Evolutionary conservation across 1,140 invertebrate species (phyloP).

Genomic region (Cydia amplana): DNA sequence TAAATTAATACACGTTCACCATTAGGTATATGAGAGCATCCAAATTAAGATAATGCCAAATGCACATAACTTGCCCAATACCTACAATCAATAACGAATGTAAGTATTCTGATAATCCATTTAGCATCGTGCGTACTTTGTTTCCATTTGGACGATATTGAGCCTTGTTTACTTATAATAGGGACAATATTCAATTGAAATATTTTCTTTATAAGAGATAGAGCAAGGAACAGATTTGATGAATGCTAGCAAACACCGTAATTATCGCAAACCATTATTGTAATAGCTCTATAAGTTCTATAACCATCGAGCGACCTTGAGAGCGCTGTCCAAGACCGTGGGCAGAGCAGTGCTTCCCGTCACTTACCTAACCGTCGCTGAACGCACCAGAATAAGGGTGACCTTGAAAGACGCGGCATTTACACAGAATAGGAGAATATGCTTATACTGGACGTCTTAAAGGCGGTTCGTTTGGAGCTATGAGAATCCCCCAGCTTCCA

Average conservation of each 20-base stretch:
- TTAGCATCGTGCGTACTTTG: too few relatives aligned
- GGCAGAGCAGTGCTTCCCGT: not conserved
- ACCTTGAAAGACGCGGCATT: too few relatives aligned
- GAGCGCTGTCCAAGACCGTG: constrained; percentile 1
- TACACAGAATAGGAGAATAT: not conserved
- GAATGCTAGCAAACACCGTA: not conserved
- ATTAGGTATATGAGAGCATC: not conserved
- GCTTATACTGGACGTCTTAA: not conserved
- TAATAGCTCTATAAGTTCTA: not conserved
- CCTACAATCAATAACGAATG: too few relatives aligned
- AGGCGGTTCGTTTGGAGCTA: not conserved
- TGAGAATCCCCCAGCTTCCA: constrained; percentile 27
- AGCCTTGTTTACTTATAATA: too few relatives aligned
- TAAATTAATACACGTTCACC: not conserved
- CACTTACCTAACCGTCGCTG: not conserved
- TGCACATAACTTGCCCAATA: not conserved
- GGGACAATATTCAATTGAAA: not conserved
- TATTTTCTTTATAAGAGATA: not conserved
- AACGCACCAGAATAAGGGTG: too few relatives aligned
- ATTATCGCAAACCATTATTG: constrained; percentile 11
- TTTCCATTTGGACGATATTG: too few relatives aligned
- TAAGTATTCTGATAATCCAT: too few relatives aligned
- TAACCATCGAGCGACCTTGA: not conserved
- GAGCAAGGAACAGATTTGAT: not conserved
- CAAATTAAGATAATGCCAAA: not conserved